Conservation (phyloP, 2,888 invertebrate genomes). For the Mactromeris polynyma region DNA sequence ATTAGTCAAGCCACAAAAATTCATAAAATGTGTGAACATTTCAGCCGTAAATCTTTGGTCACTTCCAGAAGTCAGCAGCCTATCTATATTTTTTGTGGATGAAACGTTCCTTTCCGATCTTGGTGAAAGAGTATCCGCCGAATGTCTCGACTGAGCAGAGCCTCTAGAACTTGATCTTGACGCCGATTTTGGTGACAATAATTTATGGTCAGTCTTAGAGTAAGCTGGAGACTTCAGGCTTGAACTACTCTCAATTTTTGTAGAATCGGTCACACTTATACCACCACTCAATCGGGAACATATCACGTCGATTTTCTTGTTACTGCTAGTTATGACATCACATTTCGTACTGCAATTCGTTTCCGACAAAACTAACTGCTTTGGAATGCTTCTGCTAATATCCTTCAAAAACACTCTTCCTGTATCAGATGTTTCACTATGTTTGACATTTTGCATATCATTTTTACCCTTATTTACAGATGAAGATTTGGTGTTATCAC, state of each 20-base stretch:
- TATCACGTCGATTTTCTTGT: neutral
- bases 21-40: constrained; percentile 55
- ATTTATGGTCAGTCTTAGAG: constrained; percentile 5
- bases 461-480: neutral
- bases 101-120: constrained; percentile 42
- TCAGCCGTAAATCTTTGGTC: constrained; percentile 38
- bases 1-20: constrained; percentile 44
- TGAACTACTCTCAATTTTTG: neutral
- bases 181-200: constrained; percentile 28
- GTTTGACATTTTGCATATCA: neutral
- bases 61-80: constrained; percentile 31
- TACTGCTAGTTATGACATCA: neutral
- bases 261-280: neutral
- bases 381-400: constrained; percentile 27
- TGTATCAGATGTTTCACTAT: neutral
- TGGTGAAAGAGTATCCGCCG: constrained; percentile 36
- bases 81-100: constrained; percentile 35
- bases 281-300: neutral
- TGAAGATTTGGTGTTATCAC: neutral
- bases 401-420: constrained; percentile 5
- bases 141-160: neutral
- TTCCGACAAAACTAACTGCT: neutral
- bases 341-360: neutral
- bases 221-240: neutral
- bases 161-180: constrained; percentile 34